Conservation (phyloP, 2,113 vertebrate genomes). For the Hymenochirus boettgeri region DNA sequence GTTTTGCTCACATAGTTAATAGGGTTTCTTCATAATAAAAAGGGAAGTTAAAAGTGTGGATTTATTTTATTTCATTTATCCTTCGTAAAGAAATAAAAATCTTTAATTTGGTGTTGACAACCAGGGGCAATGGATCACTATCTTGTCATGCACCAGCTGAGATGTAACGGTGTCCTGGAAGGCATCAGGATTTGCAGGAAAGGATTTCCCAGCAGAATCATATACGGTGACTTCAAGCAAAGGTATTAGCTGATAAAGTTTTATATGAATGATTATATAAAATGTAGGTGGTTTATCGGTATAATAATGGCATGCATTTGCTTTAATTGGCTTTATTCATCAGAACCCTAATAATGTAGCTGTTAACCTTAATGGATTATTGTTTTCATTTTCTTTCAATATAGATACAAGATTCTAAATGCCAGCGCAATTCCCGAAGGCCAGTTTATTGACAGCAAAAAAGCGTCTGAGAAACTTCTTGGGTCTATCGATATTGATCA, state of each 20-base stretch:
- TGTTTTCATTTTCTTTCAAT: conserved; percentile 31
- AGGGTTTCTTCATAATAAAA: too few relatives aligned
- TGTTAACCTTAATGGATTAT: too few relatives aligned
- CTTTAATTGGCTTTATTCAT: too few relatives aligned
- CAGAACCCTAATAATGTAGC: too few relatives aligned
- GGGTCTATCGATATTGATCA: conserved; percentile 78
- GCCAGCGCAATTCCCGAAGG: conserved; percentile 82
- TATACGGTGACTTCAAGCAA: conserved; percentile 85
- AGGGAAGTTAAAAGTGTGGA: too few relatives aligned
- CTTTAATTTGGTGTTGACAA: conserved; percentile 2
- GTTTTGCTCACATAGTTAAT: neutral
- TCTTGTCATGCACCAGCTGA: conserved; percentile 82
- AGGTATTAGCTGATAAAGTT: conserved; percentile 57
- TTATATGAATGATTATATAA: too few relatives aligned
- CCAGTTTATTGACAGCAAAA: conserved; percentile 85
- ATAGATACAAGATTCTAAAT: conserved; percentile 76
- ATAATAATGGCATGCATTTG: too few relatives aligned
- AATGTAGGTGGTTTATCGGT: too few relatives aligned
- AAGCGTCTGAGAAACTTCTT: conserved; percentile 81
- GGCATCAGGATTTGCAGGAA: conserved; percentile 86
- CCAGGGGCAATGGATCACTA: conserved; percentile 80
- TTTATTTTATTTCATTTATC: too few relatives aligned
- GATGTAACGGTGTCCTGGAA: conserved; percentile 83
- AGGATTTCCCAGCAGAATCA: conserved; percentile 82
- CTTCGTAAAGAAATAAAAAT: too few relatives aligned